These are phyloP conservation scores for Zeugodacus cucurbitae DNA, from an alignment of 1,140 invertebrate genomes.

Conservation along the genomic window DNA sequence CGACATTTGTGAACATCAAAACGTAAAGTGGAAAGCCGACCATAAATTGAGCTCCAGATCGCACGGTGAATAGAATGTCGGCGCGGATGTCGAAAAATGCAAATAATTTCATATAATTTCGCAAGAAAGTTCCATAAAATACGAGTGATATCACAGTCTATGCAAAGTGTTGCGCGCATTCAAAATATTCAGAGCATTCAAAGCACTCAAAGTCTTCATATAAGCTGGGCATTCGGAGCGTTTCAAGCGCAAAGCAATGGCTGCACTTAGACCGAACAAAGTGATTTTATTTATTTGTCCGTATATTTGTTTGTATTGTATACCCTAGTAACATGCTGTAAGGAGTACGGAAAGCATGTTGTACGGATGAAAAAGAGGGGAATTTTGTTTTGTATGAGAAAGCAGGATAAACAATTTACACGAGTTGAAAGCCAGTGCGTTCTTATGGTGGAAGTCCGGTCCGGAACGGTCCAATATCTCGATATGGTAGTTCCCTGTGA, in stretches of 20 bases:
- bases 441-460: no score
- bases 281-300: background rate
- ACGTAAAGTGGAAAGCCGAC: slow-evolving; percentile 10
- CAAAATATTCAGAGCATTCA: slow-evolving; percentile 37
- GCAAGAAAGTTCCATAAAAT: background rate
- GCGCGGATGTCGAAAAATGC: background rate
- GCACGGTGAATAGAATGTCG: background rate
- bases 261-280: background rate
- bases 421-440: no score
- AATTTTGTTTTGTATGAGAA: no score
- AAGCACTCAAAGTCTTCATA: background rate
- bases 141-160: background rate
- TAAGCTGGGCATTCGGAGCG: background rate
- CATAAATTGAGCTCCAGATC: slow-evolving; percentile 37
- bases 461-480: no score
- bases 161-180: slow-evolving; percentile 14
- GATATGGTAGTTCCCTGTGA: no score
- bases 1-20: background rate
- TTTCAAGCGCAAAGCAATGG: background rate
- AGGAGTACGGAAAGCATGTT: no score
- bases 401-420: no score
- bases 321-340: background rate
- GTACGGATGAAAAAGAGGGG: no score
- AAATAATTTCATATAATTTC: background rate
- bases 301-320: background rate